Conservation (phyloP, 2,797 vertebrate species). For the Chloroceryle inda region DNA sequence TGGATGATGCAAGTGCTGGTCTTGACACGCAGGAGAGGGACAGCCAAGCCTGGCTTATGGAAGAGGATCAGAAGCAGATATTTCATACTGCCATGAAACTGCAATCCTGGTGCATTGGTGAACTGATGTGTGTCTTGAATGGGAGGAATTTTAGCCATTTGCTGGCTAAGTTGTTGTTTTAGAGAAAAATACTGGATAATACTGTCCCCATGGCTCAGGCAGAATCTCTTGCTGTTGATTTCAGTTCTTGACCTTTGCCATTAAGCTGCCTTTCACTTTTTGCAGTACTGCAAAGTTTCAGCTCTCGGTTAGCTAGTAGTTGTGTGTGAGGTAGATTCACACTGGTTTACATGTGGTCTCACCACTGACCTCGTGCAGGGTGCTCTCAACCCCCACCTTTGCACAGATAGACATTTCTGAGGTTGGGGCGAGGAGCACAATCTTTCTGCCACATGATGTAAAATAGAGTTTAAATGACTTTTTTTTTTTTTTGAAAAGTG, state of each 20-base stretch:
- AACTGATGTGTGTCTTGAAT: neutral
- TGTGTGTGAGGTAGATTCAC: neutral
- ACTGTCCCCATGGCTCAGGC: neutral
- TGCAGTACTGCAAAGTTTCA: neutral
- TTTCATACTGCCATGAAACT: neutral
- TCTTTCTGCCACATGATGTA: neutral
- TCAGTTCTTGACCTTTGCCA: slow-evolving; percentile 6
- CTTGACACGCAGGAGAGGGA: neutral
- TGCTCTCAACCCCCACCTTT: neutral
- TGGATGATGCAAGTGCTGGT: neutral
- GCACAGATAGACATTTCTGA: neutral
- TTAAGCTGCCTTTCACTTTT: neutral
- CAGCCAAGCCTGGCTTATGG: neutral
- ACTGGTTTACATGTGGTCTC: neutral
- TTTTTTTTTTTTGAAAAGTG: neutral
- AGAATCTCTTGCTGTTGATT: neutral
- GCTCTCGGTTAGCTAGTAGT: neutral
- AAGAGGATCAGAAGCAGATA: neutral
- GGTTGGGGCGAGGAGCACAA: fast-evolving
- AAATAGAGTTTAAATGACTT: neutral
- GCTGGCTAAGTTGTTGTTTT: neutral
- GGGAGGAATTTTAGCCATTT: slow-evolving; percentile 12
- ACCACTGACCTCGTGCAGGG: neutral
- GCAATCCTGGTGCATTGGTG: neutral
- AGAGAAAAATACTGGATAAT: neutral